These are phyloP conservation scores for Eumacrocentrus americanus DNA, from an alignment of 2,888 invertebrate species.

Conservation along the genomic window DNA sequence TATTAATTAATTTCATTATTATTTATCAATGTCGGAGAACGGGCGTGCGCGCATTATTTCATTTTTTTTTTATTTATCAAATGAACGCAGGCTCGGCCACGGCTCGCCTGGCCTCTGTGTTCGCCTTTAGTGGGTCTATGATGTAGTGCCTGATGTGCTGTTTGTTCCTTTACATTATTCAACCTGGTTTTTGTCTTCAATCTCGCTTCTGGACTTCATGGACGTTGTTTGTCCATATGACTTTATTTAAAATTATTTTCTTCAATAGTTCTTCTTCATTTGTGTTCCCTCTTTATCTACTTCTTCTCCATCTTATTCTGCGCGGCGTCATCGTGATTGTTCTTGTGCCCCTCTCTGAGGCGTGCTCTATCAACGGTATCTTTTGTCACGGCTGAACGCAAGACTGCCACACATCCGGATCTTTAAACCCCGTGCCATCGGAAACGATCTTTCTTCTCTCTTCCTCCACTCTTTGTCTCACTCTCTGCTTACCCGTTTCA, in stretches of 20 bases:
- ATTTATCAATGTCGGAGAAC: slow-evolving; percentile 60
- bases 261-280: slow-evolving; percentile 15
- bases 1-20: slow-evolving; percentile 49
- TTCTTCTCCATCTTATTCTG: too few relatives aligned
- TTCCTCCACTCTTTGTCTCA: slow-evolving; percentile 15
- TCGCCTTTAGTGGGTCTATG: not conserved
- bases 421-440: too few relatives aligned
- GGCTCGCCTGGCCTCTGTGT: slow-evolving; percentile 5
- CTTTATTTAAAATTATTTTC: slow-evolving; percentile 15
- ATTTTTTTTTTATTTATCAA: slow-evolving; percentile 23
- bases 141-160: slow-evolving; percentile 23
- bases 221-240: not conserved
- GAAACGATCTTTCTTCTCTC: slow-evolving; percentile 36
- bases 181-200: not conserved
- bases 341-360: too few relatives aligned
- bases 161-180: slow-evolving; percentile 10
- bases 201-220: slow-evolving; percentile 8
- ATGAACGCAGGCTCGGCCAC: slow-evolving; percentile 14
- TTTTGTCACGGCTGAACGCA: too few relatives aligned
- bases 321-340: not conserved
- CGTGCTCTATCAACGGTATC: too few relatives aligned
- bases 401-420: too few relatives aligned
- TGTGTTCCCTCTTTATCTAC: not conserved
- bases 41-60: slow-evolving; percentile 53
- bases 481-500: slow-evolving; percentile 12